A percentile compares a stretch with the other conserved stretches of the same genome.
phyloP scores from a whole-genome alignment of 2,888 invertebrate genomes.

The Nephrocerus scutellatus region DNA sequence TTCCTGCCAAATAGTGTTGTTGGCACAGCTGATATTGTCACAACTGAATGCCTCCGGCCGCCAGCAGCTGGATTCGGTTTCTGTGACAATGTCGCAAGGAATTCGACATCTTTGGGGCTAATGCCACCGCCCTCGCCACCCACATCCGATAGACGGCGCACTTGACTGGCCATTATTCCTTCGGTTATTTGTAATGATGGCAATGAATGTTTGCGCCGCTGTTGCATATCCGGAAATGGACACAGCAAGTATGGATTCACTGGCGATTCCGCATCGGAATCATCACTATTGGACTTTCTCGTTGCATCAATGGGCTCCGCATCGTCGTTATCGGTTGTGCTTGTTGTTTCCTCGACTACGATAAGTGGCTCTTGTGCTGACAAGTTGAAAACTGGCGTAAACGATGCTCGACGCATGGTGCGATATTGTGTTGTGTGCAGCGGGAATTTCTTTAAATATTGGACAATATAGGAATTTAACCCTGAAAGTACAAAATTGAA shows the following conservation, averaged over 20 bases:
- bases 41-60: constrained; percentile 76
- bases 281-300: constrained; percentile 49
- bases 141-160: constrained; percentile 71
- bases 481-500: no score
- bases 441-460: no score
- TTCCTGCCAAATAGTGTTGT: constrained; percentile 71
- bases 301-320: constrained; percentile 49
- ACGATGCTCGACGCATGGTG: constrained; percentile 68
- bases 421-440: no score
- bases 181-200: constrained; percentile 78
- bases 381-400: constrained; percentile 54
- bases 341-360: constrained; percentile 71
- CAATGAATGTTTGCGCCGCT: constrained; percentile 72
- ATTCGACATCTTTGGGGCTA: constrained; percentile 74
- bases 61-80: constrained; percentile 58
- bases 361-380: constrained; percentile 68
- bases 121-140: constrained; percentile 67
- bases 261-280: constrained; percentile 67
- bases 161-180: constrained; percentile 82
- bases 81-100: constrained; percentile 74
- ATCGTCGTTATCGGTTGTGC: constrained; percentile 61
- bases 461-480: no score
- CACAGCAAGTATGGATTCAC: constrained; percentile 75
- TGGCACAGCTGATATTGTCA: constrained; percentile 77
- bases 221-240: constrained; percentile 68